Evolutionary conservation across 2,888 invertebrate species (phyloP), one percentile per base, ranked within the genome.

Genomic region (Phaedon cochleariae): DNA sequence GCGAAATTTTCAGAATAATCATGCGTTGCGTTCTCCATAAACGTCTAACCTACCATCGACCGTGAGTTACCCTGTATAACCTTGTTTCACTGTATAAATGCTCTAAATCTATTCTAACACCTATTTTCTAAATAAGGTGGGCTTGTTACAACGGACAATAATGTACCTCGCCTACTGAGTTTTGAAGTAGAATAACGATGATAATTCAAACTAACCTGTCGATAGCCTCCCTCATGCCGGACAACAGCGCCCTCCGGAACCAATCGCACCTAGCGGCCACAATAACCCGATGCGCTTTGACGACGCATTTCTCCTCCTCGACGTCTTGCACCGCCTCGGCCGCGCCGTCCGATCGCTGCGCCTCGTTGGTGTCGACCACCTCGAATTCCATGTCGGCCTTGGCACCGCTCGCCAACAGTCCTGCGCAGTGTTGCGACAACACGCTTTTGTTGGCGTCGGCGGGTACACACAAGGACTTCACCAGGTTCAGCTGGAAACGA

Each of bases 171-270:
- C n/a, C n/a, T n/a, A n/a, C n/a, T n/a, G n/a, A n/a, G n/a, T n/a
- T n/a, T n/a, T n/a, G n/a, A n/a, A n/a, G n/a, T n/a, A n/a, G n/a
- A n/a, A n/a, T n/a, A n/a, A n/a, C n/a, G n/a, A n/a, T n/a, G 18
- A 48, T 1, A 48, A 20, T 20, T 9, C 17, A 21, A n/a, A 62
- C 67, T 65, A 78, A 89, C 89, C 87, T 88, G 76, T 89, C 88
- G 70, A 91, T 90, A 21, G 89, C 87, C 82, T 91, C 91, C 74
- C 88, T 85, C 91, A 91, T 91, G 55, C 90, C 91, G 54, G 90
- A 90, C 49, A 89, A 84, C 15, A 91, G 80, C 0, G 90, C 91
- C 72, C 90, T 84, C 53, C 89, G 84, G 77, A 90, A 90, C 90
- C 90, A 90, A 78, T 90, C 89, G 81, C 90, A 90, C 59, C 89